Evolutionary conservation across 2,797 vertebrate species (phyloP), one percentile per base, ranked within the genome.

Genomic region (Morus bassanus): DNA sequence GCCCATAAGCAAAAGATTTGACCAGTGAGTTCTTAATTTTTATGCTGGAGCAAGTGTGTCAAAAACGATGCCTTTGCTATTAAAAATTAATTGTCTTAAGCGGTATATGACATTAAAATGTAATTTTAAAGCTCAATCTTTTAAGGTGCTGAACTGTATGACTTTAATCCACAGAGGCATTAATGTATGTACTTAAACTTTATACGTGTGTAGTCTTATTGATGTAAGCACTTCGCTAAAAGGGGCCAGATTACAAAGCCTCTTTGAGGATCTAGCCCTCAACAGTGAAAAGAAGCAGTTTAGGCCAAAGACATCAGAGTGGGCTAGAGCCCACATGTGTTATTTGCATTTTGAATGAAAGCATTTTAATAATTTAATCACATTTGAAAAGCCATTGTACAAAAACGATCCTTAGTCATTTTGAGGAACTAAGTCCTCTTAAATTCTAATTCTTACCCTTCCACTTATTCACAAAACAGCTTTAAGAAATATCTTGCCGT

Each of bases 361-460:
- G 76, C 50, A 10, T 86, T 91, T 94, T 89, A 93, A 94, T 94
- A 95, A 78, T 93, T 94, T 95, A 96, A 94, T 95, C 94, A 86
- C 73, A 85, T 95, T 78, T 92, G 91, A 93, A 93, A 94, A 92
- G 45, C 72, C 91, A 78, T 94, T 91, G 89, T 93, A 59, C 33
- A 76, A 69, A 46, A 77, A 69, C 3, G 11, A 72, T 95, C 89
- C 59, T 43, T 18, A 92, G 73, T 92, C 75, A 89, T 92, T 94
- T 39, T 65, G 89, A 67, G 85, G 57, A 93, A 6, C 61, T 96
- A 95, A 96, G 89, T 96, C 92, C 89, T 93, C 89, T 96, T 95
- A 94, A 96, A 88, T 94, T 94, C 83, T 96, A 95, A 96, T 95
- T 96, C 93, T 95, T 33, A 69, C 72, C 88, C 92, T 91, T 91